Conservation (phyloP, 2,797 vertebrate genomes). For the Selene dorsalis region DNA sequence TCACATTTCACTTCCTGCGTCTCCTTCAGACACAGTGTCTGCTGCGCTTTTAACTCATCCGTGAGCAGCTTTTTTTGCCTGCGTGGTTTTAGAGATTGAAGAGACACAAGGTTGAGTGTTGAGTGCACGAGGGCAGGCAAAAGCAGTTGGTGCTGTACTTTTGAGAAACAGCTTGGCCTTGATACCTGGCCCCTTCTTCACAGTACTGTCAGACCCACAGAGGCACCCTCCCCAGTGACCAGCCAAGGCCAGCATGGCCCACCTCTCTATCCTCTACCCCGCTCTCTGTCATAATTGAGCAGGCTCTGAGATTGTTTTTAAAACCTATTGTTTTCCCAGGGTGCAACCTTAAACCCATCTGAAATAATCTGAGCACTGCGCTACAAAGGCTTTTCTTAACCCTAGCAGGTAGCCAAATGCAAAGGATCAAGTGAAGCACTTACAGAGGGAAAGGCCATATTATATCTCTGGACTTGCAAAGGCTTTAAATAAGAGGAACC, state of each 20-base stretch:
- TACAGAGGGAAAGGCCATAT: constrained; percentile 47
- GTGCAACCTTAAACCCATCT: constrained; percentile 67
- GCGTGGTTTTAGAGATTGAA: constrained; percentile 34
- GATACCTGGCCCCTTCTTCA: constrained; percentile 80
- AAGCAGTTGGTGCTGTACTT: constrained; percentile 81
- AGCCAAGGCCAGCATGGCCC: constrained; percentile 81
- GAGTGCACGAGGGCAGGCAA: constrained; percentile 72
- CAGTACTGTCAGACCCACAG: constrained; percentile 86
- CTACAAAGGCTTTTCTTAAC: constrained; percentile 86
- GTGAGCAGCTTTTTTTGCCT: constrained; percentile 29
- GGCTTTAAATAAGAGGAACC: constrained; percentile 79
- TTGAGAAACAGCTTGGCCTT: constrained; percentile 80
- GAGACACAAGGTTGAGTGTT: constrained; percentile 69
- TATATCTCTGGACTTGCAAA: constrained; percentile 85
- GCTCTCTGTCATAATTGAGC: constrained; percentile 90
- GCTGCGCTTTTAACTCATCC: constrained; percentile 29
- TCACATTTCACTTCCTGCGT: constrained; percentile 2
- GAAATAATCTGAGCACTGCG: constrained; percentile 82
- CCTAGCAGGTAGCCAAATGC: constrained; percentile 84
- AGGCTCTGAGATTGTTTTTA: constrained; percentile 89
- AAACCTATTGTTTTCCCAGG: constrained; percentile 84
- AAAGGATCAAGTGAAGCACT: constrained; percentile 85
- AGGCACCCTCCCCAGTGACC: constrained; percentile 84
- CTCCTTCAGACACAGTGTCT: constrained; percentile 13
- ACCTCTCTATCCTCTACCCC: constrained; percentile 76